Conservation (phyloP, 92 coral and sea anemone species). For the Umimayanthus chanpuru region DNA sequence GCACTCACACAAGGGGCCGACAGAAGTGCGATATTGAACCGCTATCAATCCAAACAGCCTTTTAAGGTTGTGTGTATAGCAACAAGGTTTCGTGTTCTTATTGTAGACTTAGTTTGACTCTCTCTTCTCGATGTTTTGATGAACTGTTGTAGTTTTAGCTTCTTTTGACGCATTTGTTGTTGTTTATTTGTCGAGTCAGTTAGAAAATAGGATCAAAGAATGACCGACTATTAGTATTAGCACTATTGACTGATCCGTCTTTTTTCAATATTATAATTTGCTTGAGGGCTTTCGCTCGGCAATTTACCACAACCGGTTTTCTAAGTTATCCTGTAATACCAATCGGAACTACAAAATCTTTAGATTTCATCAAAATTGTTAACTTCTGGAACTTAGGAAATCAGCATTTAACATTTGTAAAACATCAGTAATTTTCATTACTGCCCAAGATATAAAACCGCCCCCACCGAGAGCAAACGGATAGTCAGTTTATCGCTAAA, state of each 20-base stretch:
- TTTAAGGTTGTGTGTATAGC: background rate
- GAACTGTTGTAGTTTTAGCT: background rate
- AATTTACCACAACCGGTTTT: background rate
- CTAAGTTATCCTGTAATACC: background rate
- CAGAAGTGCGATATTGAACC: conserved; percentile 12
- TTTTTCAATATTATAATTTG: background rate
- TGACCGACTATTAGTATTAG: background rate
- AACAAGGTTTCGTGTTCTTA: background rate
- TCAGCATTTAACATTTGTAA: too few species aligned
- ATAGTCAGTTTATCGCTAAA: too few species aligned
- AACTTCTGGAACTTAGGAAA: background rate
- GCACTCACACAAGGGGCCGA: background rate
- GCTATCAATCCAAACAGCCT: conserved; percentile 2
- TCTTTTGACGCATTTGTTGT: background rate
- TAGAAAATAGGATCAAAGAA: conserved; percentile 16
- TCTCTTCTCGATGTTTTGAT: background rate
- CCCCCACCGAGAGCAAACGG: too few species aligned
- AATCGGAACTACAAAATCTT: background rate
- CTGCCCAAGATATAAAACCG: too few species aligned
- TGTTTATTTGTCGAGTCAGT: background rate
- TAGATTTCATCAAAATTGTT: background rate
- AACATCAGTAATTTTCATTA: too few species aligned
- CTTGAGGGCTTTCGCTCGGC: background rate
- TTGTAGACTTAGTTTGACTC: background rate
- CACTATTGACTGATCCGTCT: background rate